phyloP scores from a whole-genome alignment of 2,113 vertebrate species.

The Notiomystis cincta region DNA sequence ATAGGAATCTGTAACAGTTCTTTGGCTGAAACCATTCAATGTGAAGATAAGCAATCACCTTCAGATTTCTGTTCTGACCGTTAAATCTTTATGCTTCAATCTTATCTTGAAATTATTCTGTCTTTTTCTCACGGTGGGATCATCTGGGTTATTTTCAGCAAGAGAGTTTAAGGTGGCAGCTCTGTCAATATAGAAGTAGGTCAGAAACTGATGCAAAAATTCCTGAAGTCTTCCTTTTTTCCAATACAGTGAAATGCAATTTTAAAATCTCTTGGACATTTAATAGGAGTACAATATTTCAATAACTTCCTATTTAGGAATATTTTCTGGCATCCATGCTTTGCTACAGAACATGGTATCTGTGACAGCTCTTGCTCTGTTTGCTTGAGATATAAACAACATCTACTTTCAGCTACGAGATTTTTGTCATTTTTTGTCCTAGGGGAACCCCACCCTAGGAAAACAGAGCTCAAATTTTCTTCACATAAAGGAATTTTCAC shows the following conservation, averaged over 20 bases:
- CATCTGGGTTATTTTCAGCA: not conserved
- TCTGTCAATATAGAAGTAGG: not conserved
- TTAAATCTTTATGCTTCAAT: not conserved
- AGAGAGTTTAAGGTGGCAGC: not conserved
- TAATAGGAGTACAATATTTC: not conserved
- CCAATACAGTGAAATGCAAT: accelerated
- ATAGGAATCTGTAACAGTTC: accelerated
- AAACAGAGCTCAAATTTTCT: not conserved
- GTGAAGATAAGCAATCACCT: not conserved
- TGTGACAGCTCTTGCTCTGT: not conserved
- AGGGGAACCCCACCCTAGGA: not conserved
- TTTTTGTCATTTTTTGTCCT: not conserved
- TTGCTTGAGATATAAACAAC: not conserved
- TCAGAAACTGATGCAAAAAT: not conserved
- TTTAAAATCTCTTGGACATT: not conserved
- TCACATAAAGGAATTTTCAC: not conserved
- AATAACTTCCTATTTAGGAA: not conserved
- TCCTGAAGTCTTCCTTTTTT: not conserved
- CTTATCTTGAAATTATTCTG: not conserved
- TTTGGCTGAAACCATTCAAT: accelerated
- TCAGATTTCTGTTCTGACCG: not conserved
- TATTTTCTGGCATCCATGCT: not conserved
- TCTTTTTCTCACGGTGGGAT: not conserved
- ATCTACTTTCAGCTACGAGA: not conserved
- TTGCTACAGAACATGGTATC: not conserved